A percentile compares a stretch with the other conserved stretches of the same genome.
Evolutionary conservation across 1,140 invertebrate species (phyloP).

Genomic region (Zaprionus lachaisei): DNA sequence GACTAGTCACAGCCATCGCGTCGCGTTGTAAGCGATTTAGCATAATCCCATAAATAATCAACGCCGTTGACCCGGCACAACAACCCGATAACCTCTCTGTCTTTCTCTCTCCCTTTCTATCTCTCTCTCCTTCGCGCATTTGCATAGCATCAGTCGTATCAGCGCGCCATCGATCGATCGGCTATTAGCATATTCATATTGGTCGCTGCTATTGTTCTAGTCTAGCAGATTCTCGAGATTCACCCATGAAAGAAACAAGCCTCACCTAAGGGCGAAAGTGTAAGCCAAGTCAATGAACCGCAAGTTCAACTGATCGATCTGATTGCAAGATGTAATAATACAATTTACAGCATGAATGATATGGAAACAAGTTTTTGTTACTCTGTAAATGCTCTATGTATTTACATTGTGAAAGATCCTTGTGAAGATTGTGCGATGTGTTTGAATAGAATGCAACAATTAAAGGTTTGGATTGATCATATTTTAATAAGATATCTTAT

Average conservation of each 20-base stretch:
- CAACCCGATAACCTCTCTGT: constrained; percentile 38
- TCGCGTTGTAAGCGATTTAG: constrained; percentile 59
- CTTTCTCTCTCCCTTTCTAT: not conserved
- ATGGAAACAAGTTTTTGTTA: not conserved
- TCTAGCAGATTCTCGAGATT: not conserved
- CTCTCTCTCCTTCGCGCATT: constrained; percentile 16
- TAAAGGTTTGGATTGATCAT: not conserved
- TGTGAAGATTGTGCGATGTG: too few relatives aligned
- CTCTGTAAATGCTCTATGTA: too few relatives aligned
- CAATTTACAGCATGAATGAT: not conserved
- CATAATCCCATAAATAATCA: constrained; percentile 75
- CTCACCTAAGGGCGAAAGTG: constrained; percentile 70
- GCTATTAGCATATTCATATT: constrained; percentile 71
- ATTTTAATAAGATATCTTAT: not conserved
- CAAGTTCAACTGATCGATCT: not conserved
- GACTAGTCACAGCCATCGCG: not conserved
- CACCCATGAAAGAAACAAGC: not conserved
- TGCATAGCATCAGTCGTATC: constrained; percentile 44
- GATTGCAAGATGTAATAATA: not conserved
- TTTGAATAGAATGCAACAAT: too few relatives aligned
- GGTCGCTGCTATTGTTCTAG: constrained; percentile 28
- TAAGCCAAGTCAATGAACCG: constrained; percentile 67
- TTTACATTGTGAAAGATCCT: not conserved
- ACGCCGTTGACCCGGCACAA: constrained; percentile 38
- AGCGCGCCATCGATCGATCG: constrained; percentile 41